These are phyloP conservation scores for Chydorus sphaericus DNA, from an alignment of 2,888 invertebrate genomes.

Conservation along the genomic window DNA sequence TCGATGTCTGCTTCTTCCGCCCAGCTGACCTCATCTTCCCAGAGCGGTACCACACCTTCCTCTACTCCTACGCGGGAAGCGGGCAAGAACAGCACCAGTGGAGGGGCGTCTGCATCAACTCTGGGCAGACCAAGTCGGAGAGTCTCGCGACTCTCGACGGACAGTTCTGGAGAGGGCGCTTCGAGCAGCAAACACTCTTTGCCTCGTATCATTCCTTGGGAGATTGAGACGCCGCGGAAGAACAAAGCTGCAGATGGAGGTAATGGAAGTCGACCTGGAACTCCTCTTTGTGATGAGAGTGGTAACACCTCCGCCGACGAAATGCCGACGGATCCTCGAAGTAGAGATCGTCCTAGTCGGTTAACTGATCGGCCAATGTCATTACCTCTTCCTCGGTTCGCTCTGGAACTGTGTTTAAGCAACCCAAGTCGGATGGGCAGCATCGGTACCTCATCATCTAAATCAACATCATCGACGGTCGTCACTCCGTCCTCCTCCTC, in stretches of 20 bases:
- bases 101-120: not conserved
- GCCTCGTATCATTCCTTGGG: slow-evolving; percentile 15
- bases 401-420: not conserved
- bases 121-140: slow-evolving; percentile 11
- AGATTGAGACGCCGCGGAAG: slow-evolving; percentile 17
- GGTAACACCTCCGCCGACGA: too few species aligned
- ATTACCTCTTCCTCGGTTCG: slow-evolving; percentile 14
- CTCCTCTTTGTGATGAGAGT: slow-evolving; percentile 66
- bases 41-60: slow-evolving; percentile 16
- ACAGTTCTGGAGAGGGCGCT: slow-evolving; percentile 13
- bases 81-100: slow-evolving; percentile 4
- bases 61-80: slow-evolving; percentile 13
- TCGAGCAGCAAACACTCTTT: slow-evolving; percentile 14
- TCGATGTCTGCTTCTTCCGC: not conserved
- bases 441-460: not conserved
- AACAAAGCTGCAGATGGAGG: slow-evolving; percentile 21
- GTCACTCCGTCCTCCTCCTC: not conserved
- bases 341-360: slow-evolving; percentile 3
- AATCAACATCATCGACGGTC: slow-evolving; percentile 10
- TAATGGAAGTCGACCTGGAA: slow-evolving; percentile 61
- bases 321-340: slow-evolving; percentile 27
- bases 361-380: slow-evolving; percentile 7
- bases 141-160: slow-evolving; percentile 12
- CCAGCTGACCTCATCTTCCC: not conserved
- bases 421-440: not conserved